These are phyloP conservation scores for Burhinus bistriatus DNA, from an alignment of 2,113 vertebrate genomes.

Conservation along the genomic window DNA sequence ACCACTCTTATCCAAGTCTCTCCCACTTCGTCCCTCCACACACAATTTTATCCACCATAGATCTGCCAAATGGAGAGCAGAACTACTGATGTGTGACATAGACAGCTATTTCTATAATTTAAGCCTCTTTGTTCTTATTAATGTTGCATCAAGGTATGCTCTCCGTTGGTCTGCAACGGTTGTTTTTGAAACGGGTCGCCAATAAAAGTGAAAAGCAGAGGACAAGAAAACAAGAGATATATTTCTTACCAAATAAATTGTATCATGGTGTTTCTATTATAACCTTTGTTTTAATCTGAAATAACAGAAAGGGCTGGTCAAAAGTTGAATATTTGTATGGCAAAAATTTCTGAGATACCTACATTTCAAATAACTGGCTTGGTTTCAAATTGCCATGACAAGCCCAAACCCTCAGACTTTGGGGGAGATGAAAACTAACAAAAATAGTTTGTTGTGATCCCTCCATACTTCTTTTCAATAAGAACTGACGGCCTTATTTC, in stretches of 20 bases:
- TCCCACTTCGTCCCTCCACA: background rate
- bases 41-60: constrained; percentile 43
- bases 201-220: background rate
- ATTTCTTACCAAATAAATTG: background rate
- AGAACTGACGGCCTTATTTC: constrained; percentile 14
- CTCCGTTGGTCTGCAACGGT: background rate
- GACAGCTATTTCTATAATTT: constrained; percentile 40
- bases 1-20: constrained; percentile 36
- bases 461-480: background rate
- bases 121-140: constrained; percentile 65
- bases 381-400: background rate
- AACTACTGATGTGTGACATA: constrained; percentile 57
- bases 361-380: background rate
- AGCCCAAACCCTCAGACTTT: background rate
- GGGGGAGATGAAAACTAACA: background rate
- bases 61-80: constrained; percentile 66
- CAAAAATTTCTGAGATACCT: background rate
- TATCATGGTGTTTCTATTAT: background rate
- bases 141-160: constrained; percentile 49
- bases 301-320: background rate
- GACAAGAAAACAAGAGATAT: background rate
- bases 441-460: background rate
- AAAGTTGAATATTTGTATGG: background rate
- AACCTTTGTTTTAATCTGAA: background rate
- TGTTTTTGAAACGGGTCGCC: background rate